Evolutionary conservation across 2,888 invertebrate genomes (phyloP), one percentile per base, ranked within the genome.

Genomic region (Polymixis flavicincta): DNA sequence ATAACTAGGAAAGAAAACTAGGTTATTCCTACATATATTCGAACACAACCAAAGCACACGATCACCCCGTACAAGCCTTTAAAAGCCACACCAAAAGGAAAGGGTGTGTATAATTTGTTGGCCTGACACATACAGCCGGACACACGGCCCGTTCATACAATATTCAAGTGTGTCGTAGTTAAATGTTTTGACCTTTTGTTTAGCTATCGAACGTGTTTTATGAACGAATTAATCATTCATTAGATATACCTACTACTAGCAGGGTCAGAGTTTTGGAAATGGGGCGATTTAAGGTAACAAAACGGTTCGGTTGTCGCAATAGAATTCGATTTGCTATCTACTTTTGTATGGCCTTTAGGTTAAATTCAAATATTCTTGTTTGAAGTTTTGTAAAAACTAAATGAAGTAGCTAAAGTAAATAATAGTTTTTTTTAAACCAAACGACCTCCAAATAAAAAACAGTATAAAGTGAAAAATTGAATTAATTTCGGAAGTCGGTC

Each of bases 111-210:
- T 60, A 77, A 64, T 71, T 42, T 50, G 78, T 45, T 83, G 9
- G 37, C 67, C 67, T 83, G 71, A 78, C 59, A 77, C 61, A 42
- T 52, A 76, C 65, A 57, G 11, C 5, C 5, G n/a, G 28, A 50
- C 48, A 77, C 28, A 71, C 32, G 32, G 32, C 13, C 17, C 17
- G 19, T 54, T 78, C 54, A 80, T 77, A 78, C 32, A 80, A 83
- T 71, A 80, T 83, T 83, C 50, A 83, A 71, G 70, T 42, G 3
- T 17, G 17, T 32, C 14, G 14, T 17, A 77, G 64, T 57, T 78
- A 78, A 80, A 78, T 78, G 52, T 65, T 69, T 72, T 78, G 72
- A 69, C 79, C 64, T 83, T 71, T 78, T 42, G 14, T 32, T 52
- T 45, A 22, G 61, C 37, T 37, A 78, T 78, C 48, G 72, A 66